Conservation (phyloP, 1,140 invertebrate genomes). For the Pogonognathellus flavescens region DNA sequence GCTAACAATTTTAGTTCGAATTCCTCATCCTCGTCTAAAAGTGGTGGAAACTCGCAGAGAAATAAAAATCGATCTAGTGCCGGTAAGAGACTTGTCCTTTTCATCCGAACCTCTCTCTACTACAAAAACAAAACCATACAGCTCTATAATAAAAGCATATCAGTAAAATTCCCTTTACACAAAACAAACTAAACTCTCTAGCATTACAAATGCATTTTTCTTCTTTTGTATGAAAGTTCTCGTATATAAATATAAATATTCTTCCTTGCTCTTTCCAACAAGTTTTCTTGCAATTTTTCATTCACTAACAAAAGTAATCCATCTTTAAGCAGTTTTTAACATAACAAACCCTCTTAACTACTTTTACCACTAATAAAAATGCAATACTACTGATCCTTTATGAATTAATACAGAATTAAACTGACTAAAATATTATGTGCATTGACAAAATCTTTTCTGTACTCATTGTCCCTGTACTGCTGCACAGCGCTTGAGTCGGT, state of each 20-base stretch:
- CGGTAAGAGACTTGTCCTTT: slow-evolving; percentile 62
- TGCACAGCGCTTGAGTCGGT: slow-evolving; percentile 49
- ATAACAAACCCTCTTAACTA: background rate
- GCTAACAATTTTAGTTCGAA: slow-evolving; percentile 63
- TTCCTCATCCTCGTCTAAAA: slow-evolving; percentile 65
- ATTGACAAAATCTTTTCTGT: slow-evolving; percentile 46
- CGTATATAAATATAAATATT: no score
- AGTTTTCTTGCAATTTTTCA: background rate
- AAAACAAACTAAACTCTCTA: background rate
- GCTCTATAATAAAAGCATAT: background rate
- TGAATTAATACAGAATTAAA: background rate
- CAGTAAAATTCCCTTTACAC: background rate
- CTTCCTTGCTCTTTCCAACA: background rate
- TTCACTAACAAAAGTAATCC: no score
- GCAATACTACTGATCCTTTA: background rate
- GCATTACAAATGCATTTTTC: background rate
- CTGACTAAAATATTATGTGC: background rate
- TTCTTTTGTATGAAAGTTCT: slow-evolving; percentile 11
- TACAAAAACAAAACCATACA: slow-evolving; percentile 23
- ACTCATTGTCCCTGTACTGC: slow-evolving; percentile 48
- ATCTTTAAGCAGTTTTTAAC: background rate
- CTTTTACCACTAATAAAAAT: background rate
- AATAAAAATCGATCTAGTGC: slow-evolving; percentile 67
- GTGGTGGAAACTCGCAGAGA: slow-evolving; percentile 66
- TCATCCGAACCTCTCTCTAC: slow-evolving; percentile 20